phyloP scores from a whole-genome alignment of 1,140 invertebrate species.

The Pachyrhynchus sulphureomaculatus region DNA sequence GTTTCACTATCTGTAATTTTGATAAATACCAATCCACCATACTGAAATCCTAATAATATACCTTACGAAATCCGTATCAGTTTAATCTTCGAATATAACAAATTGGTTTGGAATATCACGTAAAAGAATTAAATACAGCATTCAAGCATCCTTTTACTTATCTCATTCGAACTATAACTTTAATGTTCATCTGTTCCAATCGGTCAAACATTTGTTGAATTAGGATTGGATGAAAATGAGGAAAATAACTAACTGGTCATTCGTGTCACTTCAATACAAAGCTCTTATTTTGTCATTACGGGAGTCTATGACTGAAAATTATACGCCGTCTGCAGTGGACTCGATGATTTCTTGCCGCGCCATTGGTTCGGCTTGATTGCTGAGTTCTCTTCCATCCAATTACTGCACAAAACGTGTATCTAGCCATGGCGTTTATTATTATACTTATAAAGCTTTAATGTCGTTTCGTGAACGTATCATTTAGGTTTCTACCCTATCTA shows the following conservation, averaged over 20 bases:
- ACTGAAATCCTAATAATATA: conserved; percentile 39
- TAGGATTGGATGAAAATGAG: background rate
- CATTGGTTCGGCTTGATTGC: conserved; percentile 38
- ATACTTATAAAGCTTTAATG: conserved; percentile 25
- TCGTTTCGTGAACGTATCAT: conserved; percentile 29
- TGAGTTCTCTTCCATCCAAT: conserved; percentile 32
- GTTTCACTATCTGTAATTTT: conserved; percentile 35
- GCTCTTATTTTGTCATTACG: conserved; percentile 51
- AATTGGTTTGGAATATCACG: conserved; percentile 50
- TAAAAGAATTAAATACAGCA: conserved; percentile 51
- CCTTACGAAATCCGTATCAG: conserved; percentile 26
- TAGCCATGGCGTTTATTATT: conserved; percentile 31
- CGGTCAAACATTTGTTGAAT: conserved; percentile 20
- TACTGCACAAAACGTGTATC: conserved; percentile 34
- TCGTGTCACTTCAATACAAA: conserved; percentile 40
- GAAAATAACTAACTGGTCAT: conserved; percentile 7
- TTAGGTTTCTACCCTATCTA: conserved; percentile 5
- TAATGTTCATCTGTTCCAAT: conserved; percentile 45
- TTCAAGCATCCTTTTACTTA: conserved; percentile 51
- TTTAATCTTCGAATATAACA: conserved; percentile 45
- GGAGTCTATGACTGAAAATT: conserved; percentile 47
- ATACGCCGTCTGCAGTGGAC: conserved; percentile 36
- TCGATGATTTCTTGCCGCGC: conserved; percentile 26
- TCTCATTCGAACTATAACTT: conserved; percentile 49
- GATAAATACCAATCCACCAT: conserved; percentile 40